These are phyloP conservation scores for Manis pentadactyla DNA, from an alignment of 2,797 vertebrate species.

Conservation along the genomic window DNA sequence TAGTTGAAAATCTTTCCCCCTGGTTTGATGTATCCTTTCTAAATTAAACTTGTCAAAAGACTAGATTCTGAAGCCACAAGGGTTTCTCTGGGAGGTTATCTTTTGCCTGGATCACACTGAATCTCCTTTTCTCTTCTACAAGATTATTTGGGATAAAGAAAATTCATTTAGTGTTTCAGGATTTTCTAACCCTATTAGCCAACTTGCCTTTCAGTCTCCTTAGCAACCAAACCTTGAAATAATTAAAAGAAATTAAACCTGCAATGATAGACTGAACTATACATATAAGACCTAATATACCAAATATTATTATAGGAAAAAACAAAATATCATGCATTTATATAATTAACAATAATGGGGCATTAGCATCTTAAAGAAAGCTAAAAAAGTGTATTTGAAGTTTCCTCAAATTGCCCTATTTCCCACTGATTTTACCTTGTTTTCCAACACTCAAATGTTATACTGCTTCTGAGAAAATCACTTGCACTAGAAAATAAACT, in stretches of 20 bases:
- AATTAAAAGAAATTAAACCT: slow-evolving; percentile 55
- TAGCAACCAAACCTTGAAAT: slow-evolving; percentile 53
- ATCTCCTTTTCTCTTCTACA: background rate
- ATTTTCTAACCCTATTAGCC: background rate
- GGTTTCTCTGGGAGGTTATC: background rate
- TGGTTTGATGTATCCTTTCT: background rate
- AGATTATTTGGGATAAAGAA: background rate
- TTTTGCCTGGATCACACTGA: background rate
- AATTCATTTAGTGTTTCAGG: slow-evolving; percentile 23
- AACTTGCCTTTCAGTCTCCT: slow-evolving; percentile 31
- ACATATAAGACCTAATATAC: background rate
- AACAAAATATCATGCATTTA: background rate
- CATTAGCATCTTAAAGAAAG: background rate
- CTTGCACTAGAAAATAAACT: slow-evolving; percentile 20
- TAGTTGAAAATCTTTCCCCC: background rate
- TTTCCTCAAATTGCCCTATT: background rate
- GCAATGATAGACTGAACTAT: background rate
- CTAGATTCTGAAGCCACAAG: background rate
- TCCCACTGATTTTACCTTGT: background rate
- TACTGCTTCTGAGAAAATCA: slow-evolving; percentile 2
- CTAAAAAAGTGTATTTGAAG: background rate
- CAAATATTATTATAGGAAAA: background rate
- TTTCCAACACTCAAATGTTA: background rate
- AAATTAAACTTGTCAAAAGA: slow-evolving; percentile 14
- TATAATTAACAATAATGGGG: background rate